Conservation (phyloP, 1,140 invertebrate genomes). For the Papilio helenus region DNA sequence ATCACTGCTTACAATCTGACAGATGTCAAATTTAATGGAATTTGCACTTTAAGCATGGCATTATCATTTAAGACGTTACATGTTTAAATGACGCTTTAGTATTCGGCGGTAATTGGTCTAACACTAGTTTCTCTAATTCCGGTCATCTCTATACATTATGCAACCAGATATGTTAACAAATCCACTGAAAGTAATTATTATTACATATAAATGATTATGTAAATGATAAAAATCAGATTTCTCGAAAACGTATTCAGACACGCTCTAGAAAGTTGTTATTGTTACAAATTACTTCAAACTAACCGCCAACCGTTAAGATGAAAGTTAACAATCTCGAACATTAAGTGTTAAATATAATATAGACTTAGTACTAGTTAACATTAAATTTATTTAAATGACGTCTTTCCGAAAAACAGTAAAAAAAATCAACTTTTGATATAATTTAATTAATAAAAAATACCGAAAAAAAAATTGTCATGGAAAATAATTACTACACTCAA, state of each 20-base stretch:
- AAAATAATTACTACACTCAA: neutral
- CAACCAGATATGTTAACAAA: neutral
- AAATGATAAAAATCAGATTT: conserved; percentile 55
- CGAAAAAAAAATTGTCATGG: too few species aligned
- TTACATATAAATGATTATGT: conserved; percentile 46
- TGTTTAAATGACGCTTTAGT: too few species aligned
- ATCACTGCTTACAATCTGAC: too few species aligned
- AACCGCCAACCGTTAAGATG: conserved; percentile 40
- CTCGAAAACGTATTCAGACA: conserved; percentile 60
- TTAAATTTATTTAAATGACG: too few species aligned
- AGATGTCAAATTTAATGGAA: too few species aligned
- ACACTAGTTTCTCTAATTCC: neutral
- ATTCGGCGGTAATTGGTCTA: neutral
- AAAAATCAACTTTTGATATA: too few species aligned
- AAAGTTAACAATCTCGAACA: conserved; percentile 43
- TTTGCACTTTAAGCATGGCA: too few species aligned
- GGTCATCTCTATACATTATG: neutral
- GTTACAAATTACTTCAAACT: conserved; percentile 59
- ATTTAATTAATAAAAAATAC: too few species aligned
- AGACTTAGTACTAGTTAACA: neutral
- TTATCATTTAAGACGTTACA: too few species aligned
- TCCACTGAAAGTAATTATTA: conserved; percentile 22
- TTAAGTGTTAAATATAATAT: neutral
- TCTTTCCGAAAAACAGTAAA: too few species aligned
- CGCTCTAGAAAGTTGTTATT: conserved; percentile 62